Evolutionary conservation across 2,113 vertebrate genomes (phyloP).

Genomic region (Carassius auratus): DNA sequence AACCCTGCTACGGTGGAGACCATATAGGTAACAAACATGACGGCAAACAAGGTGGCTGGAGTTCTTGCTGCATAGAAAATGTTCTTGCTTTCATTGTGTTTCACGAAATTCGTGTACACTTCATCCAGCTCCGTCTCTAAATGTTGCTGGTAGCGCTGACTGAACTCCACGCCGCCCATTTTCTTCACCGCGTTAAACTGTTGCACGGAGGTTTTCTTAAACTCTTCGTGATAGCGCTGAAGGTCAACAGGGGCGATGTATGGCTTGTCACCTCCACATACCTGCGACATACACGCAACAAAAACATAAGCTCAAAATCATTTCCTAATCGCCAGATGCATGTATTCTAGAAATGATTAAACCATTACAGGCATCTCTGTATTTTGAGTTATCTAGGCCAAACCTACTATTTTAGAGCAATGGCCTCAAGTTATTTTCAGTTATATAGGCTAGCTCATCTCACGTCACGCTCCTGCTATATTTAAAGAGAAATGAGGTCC

Average conservation of each 20-base stretch:
- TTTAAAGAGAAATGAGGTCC: constrained; percentile 25
- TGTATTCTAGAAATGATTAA: neutral
- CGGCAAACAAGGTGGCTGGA: constrained; percentile 92
- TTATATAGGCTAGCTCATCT: constrained; percentile 50
- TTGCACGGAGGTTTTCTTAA: constrained; percentile 80
- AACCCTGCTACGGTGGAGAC: constrained; percentile 93
- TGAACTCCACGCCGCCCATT: constrained; percentile 97
- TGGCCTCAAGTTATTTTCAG: constrained; percentile 52
- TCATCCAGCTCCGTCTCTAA: constrained; percentile 91
- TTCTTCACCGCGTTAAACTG: constrained; percentile 93
- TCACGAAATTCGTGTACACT: constrained; percentile 89
- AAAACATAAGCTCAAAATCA: neutral
- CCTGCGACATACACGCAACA: constrained; percentile 66
- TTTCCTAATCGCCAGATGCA: neutral
- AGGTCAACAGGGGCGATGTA: constrained; percentile 94
- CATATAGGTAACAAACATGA: constrained; percentile 96
- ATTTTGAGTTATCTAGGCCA: constrained; percentile 41
- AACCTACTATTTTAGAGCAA: constrained; percentile 50
- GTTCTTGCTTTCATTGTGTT: constrained; percentile 99
- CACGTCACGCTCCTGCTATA: constrained; percentile 25
- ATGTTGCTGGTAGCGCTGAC: constrained; percentile 90
- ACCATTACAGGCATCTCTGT: neutral
- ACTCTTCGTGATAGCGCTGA: constrained; percentile 86
- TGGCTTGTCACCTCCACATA: constrained; percentile 96
- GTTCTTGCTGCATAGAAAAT: constrained; percentile 98